Evolutionary conservation across 2,113 vertebrate species (phyloP).

Genomic region (Ellobius talpinus): DNA sequence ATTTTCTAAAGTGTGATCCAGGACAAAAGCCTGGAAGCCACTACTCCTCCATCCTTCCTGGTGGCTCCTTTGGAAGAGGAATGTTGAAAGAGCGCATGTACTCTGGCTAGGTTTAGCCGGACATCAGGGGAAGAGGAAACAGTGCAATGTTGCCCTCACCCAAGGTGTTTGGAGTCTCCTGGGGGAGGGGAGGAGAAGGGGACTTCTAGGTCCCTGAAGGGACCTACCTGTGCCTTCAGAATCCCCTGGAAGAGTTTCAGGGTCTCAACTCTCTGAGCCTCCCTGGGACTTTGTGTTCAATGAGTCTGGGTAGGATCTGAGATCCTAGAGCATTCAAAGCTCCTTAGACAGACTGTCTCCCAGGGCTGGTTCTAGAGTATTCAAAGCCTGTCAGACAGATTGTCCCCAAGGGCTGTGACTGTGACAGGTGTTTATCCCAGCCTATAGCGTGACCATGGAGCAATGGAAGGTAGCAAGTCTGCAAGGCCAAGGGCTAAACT

Average conservation of each 20-base stretch:
- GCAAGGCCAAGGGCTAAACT: background rate
- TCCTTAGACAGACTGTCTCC: background rate
- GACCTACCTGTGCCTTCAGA: background rate
- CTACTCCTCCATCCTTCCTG: background rate
- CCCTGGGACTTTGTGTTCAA: background rate
- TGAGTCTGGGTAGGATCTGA: background rate
- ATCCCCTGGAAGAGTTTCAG: background rate
- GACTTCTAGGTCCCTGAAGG: background rate
- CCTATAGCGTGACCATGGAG: accelerated
- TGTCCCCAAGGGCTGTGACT: background rate
- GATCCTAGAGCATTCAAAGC: background rate
- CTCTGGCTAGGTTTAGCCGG: background rate
- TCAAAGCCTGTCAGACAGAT: background rate
- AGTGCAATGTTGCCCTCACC: accelerated
- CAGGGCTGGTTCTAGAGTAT: too few relatives aligned
- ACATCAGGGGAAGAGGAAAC: background rate
- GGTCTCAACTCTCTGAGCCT: background rate
- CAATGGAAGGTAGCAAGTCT: too few relatives aligned
- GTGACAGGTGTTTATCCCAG: background rate
- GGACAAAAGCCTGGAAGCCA: conserved; percentile 53
- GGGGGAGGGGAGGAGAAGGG: background rate
- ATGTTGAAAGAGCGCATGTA: background rate
- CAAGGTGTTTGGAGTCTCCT: background rate
- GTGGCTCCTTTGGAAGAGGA: background rate
- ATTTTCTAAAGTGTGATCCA: background rate